phyloP scores from a whole-genome alignment of 2,113 vertebrate genomes.

The Australoheros scitulus region DNA sequence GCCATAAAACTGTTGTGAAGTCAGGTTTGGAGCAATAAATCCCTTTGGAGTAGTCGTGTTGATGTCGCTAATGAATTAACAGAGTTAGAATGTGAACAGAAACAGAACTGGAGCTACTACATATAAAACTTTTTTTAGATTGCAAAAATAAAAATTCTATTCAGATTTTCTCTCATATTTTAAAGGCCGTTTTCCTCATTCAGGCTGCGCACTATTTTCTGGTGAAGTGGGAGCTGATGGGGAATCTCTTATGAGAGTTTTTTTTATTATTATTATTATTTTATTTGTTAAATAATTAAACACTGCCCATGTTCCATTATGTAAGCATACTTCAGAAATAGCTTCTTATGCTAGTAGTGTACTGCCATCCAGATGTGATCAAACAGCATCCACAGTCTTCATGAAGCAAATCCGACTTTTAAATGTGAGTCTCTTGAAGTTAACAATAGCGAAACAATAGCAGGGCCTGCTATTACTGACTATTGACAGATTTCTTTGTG shows the following conservation, averaged over 20 bases:
- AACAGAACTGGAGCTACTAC: background rate
- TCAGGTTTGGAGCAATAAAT: too few relatives aligned
- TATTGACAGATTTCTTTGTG: slow-evolving; percentile 4
- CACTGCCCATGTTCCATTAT: background rate
- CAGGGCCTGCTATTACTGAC: background rate
- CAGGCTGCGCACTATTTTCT: background rate
- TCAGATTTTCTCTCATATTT: too few relatives aligned
- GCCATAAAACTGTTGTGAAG: too few relatives aligned
- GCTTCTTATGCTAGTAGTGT: background rate
- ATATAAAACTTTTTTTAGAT: background rate
- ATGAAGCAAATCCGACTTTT: background rate
- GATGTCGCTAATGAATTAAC: too few relatives aligned
- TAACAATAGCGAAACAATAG: background rate
- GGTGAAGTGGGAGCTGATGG: background rate
- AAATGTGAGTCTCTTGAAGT: too few relatives aligned
- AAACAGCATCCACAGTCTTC: background rate
- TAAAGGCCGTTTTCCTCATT: background rate
- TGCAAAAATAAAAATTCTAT: background rate
- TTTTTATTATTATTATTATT: background rate
- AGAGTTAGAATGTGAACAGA: background rate
- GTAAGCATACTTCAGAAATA: background rate
- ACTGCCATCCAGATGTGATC: background rate
- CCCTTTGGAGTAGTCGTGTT: too few relatives aligned
- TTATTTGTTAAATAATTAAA: background rate
- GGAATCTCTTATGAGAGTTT: background rate